These are phyloP conservation scores for Cygnus buccinator DNA, from an alignment of 2,113 vertebrate species.

Conservation along the genomic window DNA sequence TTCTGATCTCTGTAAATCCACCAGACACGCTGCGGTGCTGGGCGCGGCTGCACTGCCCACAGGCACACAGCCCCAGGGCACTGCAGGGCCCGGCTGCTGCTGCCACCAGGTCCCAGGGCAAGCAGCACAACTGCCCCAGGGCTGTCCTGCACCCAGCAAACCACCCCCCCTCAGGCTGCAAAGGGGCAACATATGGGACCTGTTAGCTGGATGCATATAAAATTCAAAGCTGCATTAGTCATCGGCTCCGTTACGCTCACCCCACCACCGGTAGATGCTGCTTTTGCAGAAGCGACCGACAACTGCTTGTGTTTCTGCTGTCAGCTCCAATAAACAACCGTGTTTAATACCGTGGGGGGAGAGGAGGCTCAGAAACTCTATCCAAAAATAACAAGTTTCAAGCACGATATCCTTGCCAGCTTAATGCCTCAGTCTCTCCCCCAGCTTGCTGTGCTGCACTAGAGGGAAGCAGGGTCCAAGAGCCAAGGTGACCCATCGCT, in stretches of 20 bases:
- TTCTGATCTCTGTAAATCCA: not conserved
- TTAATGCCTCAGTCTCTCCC: not conserved
- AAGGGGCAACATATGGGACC: not conserved
- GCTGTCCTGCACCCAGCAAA: not conserved
- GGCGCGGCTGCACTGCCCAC: too few species aligned
- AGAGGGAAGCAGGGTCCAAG: not conserved
- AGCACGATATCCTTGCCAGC: not conserved
- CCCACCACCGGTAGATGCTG: slow-evolving; percentile 13
- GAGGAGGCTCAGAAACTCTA: not conserved
- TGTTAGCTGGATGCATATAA: slow-evolving; percentile 40
- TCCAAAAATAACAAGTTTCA: slow-evolving; percentile 16
- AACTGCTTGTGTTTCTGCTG: slow-evolving; percentile 53
- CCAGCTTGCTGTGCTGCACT: not conserved
- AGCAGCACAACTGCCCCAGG: not conserved
- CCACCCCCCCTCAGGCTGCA: not conserved
- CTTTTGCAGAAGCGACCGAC: slow-evolving; percentile 29
- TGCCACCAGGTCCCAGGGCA: rapidly evolving
- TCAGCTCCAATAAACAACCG: slow-evolving; percentile 47
- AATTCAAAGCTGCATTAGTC: slow-evolving; percentile 16
- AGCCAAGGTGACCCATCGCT: rapidly evolving
- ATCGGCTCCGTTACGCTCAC: slow-evolving; percentile 15
- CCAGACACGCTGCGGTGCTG: not conserved
- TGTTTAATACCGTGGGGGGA: not conserved
- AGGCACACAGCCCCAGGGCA: too few species aligned
- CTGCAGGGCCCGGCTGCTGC: not conserved